phyloP scores from a whole-genome alignment of 2,113 vertebrate genomes.

The Dolichotis patagonum region DNA sequence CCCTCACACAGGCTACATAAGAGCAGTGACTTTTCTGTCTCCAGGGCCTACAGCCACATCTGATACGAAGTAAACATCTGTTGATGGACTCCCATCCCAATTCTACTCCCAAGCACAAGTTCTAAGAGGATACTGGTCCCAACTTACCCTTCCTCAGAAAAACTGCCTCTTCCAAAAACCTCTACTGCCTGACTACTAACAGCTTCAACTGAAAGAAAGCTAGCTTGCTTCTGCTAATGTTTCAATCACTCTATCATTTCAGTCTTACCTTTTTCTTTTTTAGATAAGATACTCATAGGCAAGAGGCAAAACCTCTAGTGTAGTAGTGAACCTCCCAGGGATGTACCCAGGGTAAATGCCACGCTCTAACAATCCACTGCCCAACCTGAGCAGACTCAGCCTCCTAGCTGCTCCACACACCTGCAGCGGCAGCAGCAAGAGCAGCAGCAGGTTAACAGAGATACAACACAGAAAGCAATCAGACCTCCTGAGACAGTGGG shows the following conservation, averaged over 20 bases:
- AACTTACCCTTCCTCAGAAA: conserved; percentile 26
- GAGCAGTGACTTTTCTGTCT: not conserved
- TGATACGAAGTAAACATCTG: conserved; percentile 2
- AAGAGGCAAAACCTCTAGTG: not conserved
- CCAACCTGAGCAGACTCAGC: not conserved
- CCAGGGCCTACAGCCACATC: not conserved
- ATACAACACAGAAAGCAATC: not conserved
- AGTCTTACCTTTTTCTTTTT: not conserved
- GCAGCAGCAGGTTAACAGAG: not conserved
- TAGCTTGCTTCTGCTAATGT: not conserved
- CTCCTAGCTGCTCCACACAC: not conserved
- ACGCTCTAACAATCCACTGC: not conserved
- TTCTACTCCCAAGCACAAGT: not conserved
- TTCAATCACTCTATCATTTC: not conserved
- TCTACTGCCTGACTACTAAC: not conserved
- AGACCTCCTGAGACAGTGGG: not conserved
- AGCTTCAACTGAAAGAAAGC: conserved; percentile 27
- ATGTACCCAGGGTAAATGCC: not conserved
- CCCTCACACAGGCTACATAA: not conserved
- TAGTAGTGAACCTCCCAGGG: not conserved
- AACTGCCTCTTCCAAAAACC: not conserved
- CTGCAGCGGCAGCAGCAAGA: not conserved
- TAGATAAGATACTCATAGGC: not conserved
- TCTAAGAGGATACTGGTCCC: not conserved
- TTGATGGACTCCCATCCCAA: not conserved